Conservation (phyloP, 2,888 invertebrate species). For the Bembecia ichneumoniformis region DNA sequence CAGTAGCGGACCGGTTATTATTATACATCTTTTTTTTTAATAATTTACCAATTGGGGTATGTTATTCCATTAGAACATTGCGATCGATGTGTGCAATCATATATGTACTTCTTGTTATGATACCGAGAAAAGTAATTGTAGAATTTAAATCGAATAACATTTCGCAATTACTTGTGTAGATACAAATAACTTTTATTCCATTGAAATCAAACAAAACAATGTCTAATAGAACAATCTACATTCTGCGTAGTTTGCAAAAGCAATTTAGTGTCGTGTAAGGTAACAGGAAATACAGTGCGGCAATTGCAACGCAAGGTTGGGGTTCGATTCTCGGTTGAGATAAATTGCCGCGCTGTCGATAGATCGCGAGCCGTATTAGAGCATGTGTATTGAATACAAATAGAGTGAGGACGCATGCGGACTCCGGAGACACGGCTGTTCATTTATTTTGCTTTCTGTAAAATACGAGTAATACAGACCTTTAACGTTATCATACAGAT, state of each 20-base stretch:
- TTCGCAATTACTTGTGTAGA: not conserved
- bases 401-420: slow-evolving; percentile 31
- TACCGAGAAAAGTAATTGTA: too few species aligned
- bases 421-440: slow-evolving; percentile 4
- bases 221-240: slow-evolving; percentile 51
- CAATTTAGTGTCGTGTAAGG: slow-evolving; percentile 51
- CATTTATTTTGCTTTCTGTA: too few species aligned
- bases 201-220: slow-evolving; percentile 31
- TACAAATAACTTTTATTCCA: not conserved
- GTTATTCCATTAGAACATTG: too few species aligned
- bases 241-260: slow-evolving; percentile 55
- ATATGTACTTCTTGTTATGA: too few species aligned
- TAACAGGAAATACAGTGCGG: slow-evolving; percentile 46
- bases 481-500: too few species aligned
- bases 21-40: too few species aligned
- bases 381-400: slow-evolving; percentile 62
- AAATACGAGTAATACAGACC: too few species aligned
- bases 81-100: too few species aligned
- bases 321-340: slow-evolving; percentile 49
- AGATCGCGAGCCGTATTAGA: slow-evolving; percentile 50
- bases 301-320: slow-evolving; percentile 41
- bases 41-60: too few species aligned
- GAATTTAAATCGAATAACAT: too few species aligned
- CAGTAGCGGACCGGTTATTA: too few species aligned
- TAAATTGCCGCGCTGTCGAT: slow-evolving; percentile 56